Evolutionary conservation across 2,797 vertebrate genomes (phyloP), one percentile per base, ranked within the genome.

Genomic region (Glossophaga mutica): DNA sequence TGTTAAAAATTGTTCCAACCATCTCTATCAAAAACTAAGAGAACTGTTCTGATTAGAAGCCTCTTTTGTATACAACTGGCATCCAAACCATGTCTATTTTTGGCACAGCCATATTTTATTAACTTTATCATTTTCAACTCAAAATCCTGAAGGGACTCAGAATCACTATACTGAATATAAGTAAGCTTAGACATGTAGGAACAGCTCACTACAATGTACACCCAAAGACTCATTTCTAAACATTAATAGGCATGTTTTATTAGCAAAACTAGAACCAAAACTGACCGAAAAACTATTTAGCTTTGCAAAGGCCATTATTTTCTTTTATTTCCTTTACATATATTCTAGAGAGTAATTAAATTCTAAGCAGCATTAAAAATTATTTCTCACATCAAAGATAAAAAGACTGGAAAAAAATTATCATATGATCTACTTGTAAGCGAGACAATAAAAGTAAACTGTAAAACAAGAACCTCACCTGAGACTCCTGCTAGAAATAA

Each of bases 361-460:
- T 88, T 94, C 87, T 89, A 68, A 92, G 55, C 57, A 97, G 94
- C 24, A 67, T 92, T 46, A 97, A 97, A 57, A 82, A 32, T 52
- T 93, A 79, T 97, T 94, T 86, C 86, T 82, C 76, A 97, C 81
- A 97, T 95, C 94, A 94, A 70, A 92, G 34, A 67, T 95, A 94
- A 97, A 97, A 95, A 62, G 1, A 79, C 79, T 94, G 16, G 71
- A 8, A 37, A 89, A 89, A 93, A 96, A 81, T 84, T 90, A 94
- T 96, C 88, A 44, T 79, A 96, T 70, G 73, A 94, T 97, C 93
- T 94, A 50, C 55, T 97, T 97, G 97, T 83, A 97, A 95, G 97
- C 74, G 82, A 97, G 86, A 93, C 96, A 96, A 97, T 96, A 97
- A 98, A 98, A 91, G 92, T 95, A 97, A 98, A 97, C 62, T 93